Conservation (phyloP, 2,113 vertebrate species). For the Laterallus jamaicensis region DNA sequence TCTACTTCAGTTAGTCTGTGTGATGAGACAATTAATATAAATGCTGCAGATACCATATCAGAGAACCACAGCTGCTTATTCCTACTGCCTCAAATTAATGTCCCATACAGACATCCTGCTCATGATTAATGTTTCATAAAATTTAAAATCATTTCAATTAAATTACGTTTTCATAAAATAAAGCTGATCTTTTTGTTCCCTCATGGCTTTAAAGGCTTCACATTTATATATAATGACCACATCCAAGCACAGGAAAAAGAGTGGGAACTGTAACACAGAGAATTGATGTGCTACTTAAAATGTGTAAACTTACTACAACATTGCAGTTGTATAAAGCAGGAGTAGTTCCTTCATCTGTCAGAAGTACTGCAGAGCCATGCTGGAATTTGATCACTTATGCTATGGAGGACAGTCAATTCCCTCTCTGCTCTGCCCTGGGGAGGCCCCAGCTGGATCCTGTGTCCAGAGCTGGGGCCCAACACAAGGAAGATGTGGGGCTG, state of each 20-base stretch:
- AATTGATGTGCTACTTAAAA: not conserved
- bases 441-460: no score
- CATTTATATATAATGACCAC: not conserved
- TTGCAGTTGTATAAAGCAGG: not conserved
- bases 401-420: not conserved
- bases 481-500: no score
- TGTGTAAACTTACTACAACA: not conserved
- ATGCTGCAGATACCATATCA: slow-evolving; percentile 63
- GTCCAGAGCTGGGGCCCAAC: no score
- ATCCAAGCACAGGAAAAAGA: not conserved
- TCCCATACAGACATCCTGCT: slow-evolving; percentile 54
- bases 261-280: not conserved
- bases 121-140: slow-evolving; percentile 71
- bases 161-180: slow-evolving; percentile 64
- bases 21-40: slow-evolving; percentile 74
- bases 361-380: not conserved
- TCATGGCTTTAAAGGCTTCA: not conserved
- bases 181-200: slow-evolving; percentile 23
- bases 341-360: not conserved
- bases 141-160: slow-evolving; percentile 63
- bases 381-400: not conserved
- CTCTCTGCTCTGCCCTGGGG: no score
- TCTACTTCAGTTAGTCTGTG: slow-evolving; percentile 64
- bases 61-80: slow-evolving; percentile 67
- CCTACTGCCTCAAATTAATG: slow-evolving; percentile 71